These are phyloP conservation scores for Leptodactylus fallax DNA, from an alignment of 2,797 vertebrate species.

Conservation along the genomic window DNA sequence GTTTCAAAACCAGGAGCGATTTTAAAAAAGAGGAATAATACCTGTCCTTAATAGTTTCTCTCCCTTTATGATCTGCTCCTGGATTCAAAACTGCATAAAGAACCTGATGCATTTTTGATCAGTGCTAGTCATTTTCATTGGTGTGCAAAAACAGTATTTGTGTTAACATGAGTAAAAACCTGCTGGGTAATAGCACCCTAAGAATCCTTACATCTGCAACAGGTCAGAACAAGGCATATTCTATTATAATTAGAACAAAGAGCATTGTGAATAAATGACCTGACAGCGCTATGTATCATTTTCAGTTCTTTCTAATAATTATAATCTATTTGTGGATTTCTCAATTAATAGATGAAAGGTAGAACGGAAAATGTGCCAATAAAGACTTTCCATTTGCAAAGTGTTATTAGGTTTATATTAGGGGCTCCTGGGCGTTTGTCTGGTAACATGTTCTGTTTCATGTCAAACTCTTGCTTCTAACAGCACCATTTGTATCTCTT, in stretches of 20 bases:
- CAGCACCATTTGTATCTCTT: conserved; percentile 58
- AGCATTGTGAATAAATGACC: background rate
- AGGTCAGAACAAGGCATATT: background rate
- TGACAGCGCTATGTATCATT: background rate
- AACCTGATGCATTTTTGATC: too few relatives aligned
- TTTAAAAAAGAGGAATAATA: too few relatives aligned
- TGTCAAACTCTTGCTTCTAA: conserved; percentile 52
- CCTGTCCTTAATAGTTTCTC: too few relatives aligned
- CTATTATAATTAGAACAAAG: background rate
- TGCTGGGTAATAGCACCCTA: too few relatives aligned
- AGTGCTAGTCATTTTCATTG: too few relatives aligned
- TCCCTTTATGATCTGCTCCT: too few relatives aligned
- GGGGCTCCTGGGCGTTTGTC: conserved; percentile 30
- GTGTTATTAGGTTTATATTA: conserved; percentile 31
- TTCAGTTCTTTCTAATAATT: background rate
- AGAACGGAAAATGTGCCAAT: conserved; percentile 16
- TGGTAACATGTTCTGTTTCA: conserved; percentile 61
- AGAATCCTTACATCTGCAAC: background rate
- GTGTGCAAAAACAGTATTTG: too few relatives aligned
- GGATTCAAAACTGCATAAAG: too few relatives aligned
- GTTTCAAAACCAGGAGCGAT: too few relatives aligned
- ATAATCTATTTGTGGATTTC: conserved; percentile 12
- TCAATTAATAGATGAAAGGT: conserved; percentile 32
- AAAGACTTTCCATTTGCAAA: conserved; percentile 40
- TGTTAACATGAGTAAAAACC: too few relatives aligned